Percentiles rank a stretch among this genome's conserved stretches.
Evolutionary conservation across 2,888 invertebrate genomes (phyloP).

Genomic region (Megalurothrips usitatus): DNA sequence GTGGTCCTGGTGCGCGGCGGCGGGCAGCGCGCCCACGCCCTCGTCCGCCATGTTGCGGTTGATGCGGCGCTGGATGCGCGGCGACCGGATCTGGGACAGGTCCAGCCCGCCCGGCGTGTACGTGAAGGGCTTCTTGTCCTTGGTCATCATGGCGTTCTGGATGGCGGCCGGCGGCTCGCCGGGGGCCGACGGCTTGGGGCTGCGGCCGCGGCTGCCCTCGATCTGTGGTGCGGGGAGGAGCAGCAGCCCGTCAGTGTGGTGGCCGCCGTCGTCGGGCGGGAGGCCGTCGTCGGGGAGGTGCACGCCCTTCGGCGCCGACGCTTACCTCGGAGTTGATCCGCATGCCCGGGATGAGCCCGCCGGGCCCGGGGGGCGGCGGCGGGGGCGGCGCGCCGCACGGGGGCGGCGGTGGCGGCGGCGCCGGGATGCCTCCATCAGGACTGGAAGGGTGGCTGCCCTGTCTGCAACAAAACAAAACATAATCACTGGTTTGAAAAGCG

Average conservation of each 20-base stretch:
- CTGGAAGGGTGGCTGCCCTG: background rate
- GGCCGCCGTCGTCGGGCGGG: no score
- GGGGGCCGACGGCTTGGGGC: background rate
- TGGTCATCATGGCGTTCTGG: slow-evolving; percentile 91
- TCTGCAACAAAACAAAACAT: background rate
- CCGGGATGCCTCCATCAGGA: background rate
- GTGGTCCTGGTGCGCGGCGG: slow-evolving; percentile 30
- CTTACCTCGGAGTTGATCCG: slow-evolving; percentile 52
- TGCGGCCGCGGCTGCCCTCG: background rate
- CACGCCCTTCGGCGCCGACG: background rate
- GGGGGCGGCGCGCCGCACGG: slow-evolving; percentile 46
- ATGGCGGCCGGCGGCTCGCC: slow-evolving; percentile 80
- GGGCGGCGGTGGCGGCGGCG: slow-evolving; percentile 37
- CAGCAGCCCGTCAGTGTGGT: no score
- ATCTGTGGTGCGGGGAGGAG: background rate
- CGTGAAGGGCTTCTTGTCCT: slow-evolving; percentile 95
- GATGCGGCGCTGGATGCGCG: slow-evolving; percentile 79
- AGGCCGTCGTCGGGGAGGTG: no score
- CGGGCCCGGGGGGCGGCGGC: slow-evolving; percentile 54
- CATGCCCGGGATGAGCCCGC: slow-evolving; percentile 50
- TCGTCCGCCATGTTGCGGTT: slow-evolving; percentile 51
- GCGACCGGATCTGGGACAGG: slow-evolving; percentile 82
- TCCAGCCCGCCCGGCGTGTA: slow-evolving; percentile 92
- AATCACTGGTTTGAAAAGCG: no score
- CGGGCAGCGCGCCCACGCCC: slow-evolving; percentile 27